Conservation (phyloP, 1,140 invertebrate genomes). For the Eciton burchellii region DNA sequence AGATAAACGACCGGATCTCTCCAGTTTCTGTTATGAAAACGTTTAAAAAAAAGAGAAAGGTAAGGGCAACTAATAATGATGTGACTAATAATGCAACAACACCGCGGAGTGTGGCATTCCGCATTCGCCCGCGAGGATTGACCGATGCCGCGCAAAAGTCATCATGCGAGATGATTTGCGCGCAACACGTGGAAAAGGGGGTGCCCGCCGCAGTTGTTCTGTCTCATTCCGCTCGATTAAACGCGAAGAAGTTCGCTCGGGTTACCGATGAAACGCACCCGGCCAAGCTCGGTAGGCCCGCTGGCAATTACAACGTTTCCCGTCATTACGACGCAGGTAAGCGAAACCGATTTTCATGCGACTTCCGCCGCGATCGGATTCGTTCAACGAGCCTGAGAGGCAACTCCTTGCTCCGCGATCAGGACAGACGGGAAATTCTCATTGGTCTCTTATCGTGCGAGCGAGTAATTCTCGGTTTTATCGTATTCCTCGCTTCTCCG, state of each 20-base stretch:
- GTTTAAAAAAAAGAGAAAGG: neutral
- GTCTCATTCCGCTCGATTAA: slow-evolving; percentile 82
- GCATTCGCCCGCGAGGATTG: slow-evolving; percentile 3
- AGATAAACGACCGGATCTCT: neutral
- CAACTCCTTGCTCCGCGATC: slow-evolving; percentile 52
- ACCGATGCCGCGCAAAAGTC: slow-evolving; percentile 38
- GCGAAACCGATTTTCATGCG: slow-evolving; percentile 82
- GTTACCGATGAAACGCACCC: slow-evolving; percentile 76
- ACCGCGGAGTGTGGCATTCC: neutral
- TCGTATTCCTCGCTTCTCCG: neutral
- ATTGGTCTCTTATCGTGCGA: neutral
- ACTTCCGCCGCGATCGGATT: slow-evolving; percentile 78
- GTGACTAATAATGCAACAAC: too few species aligned
- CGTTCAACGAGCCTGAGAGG: slow-evolving; percentile 38
- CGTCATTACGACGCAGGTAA: slow-evolving; percentile 82
- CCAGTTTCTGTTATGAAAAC: neutral
- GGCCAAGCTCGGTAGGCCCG: slow-evolving; percentile 73
- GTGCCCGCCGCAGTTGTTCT: slow-evolving; percentile 69
- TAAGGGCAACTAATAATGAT: neutral
- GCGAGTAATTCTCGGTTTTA: slow-evolving; percentile 4
- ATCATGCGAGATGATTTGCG: slow-evolving; percentile 36
- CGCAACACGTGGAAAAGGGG: slow-evolving; percentile 35
- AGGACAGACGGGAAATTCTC: slow-evolving; percentile 56
- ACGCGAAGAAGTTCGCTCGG: slow-evolving; percentile 77
- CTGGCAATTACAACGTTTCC: slow-evolving; percentile 82